Evolutionary conservation across 2,888 invertebrate species (phyloP).

Genomic region (Odontothrips loti): DNA sequence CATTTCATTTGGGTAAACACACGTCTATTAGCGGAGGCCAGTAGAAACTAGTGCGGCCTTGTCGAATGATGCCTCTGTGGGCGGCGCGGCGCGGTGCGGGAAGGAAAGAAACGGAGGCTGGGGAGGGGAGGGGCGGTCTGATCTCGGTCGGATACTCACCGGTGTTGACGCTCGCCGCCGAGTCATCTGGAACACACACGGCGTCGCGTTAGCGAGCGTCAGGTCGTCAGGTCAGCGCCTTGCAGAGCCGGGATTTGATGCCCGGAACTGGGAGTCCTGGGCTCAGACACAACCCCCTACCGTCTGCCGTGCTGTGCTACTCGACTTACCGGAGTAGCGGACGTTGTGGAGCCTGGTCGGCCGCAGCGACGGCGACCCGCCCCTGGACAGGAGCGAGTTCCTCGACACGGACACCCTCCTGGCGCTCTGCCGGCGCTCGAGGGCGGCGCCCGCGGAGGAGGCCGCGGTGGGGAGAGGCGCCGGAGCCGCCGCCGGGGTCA

Average conservation of each 20-base stretch:
- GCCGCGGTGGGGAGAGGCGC: not conserved
- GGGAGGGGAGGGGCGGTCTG: not conserved
- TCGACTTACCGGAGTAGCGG: not conserved
- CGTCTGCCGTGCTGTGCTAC: not conserved
- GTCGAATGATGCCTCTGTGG: too few relatives aligned
- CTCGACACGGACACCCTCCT: not conserved
- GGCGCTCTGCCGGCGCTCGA: slow-evolving; percentile 19
- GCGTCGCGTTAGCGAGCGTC: not conserved
- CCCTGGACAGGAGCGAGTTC: not conserved
- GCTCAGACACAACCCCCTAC: not conserved
- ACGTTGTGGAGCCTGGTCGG: not conserved
- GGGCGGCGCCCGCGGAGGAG: not conserved
- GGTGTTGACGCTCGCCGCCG: slow-evolving; percentile 13
- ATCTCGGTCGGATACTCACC: not conserved
- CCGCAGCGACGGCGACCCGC: not conserved
- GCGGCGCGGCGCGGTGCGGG: too few relatives aligned
- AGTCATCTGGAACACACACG: slow-evolving; percentile 7
- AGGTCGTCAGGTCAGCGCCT: too few relatives aligned
- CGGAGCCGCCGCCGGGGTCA: not conserved
- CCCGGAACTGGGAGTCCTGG: too few relatives aligned
- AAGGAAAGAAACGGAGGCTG: not conserved
- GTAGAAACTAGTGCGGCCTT: not conserved
- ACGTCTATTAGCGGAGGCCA: too few relatives aligned
- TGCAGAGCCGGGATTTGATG: too few relatives aligned
- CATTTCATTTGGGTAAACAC: too few relatives aligned